A percentile compares a stretch with the other conserved stretches of the same genome.
These are phyloP conservation scores for Paramormyrops hopkinsi DNA, from an alignment of 2,797 vertebrate genomes.

Conservation along the genomic window DNA sequence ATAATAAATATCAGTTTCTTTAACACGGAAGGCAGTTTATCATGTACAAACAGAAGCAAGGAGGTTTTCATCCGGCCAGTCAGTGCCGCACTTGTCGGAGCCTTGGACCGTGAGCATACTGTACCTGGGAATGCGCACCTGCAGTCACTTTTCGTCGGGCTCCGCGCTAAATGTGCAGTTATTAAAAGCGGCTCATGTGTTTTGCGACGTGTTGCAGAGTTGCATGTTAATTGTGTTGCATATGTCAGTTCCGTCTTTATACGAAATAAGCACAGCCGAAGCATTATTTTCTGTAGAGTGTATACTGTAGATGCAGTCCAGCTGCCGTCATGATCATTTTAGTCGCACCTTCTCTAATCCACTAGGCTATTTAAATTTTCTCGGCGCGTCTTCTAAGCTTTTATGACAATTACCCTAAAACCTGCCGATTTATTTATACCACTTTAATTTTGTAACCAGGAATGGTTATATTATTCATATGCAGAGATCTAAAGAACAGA, in stretches of 20 bases:
- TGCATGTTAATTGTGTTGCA: background rate
- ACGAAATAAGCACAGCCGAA: background rate
- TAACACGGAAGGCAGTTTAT: background rate
- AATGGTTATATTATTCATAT: background rate
- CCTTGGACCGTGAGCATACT: background rate
- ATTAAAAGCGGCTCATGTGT: background rate
- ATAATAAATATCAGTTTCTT: background rate
- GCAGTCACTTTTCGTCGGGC: background rate
- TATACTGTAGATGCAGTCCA: background rate
- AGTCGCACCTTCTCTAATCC: background rate
- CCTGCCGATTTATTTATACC: background rate
- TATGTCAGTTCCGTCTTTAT: background rate
- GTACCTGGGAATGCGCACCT: background rate
- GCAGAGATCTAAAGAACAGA: background rate
- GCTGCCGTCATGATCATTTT: background rate
- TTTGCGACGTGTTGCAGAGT: background rate
- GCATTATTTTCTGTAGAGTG: background rate
- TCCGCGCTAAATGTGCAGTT: background rate
- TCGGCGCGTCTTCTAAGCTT: background rate
- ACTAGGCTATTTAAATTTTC: background rate
- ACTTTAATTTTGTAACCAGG: background rate
- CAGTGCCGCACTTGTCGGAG: conserved; percentile 1
- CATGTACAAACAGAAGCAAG: background rate
- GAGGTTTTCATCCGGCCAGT: background rate
- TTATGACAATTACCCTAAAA: background rate